phyloP scores from a whole-genome alignment of 1,140 invertebrate genomes.

The Cephus cinctus region DNA sequence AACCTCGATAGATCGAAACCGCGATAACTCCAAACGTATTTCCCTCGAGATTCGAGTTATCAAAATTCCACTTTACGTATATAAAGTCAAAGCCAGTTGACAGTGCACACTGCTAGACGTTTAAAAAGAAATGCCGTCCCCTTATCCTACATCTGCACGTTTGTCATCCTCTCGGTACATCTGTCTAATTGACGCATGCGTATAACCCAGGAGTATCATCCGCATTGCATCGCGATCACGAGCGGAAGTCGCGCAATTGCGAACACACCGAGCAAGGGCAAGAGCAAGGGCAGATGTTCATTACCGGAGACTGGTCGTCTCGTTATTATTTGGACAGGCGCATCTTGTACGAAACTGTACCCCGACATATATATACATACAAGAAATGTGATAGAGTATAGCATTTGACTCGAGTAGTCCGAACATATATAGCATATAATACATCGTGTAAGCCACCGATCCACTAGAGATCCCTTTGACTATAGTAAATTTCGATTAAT shows the following conservation, averaged over 20 bases:
- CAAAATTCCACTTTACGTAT: too few species aligned
- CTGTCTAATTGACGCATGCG: slow-evolving; percentile 29
- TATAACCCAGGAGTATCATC: too few species aligned
- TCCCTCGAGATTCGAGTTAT: neutral
- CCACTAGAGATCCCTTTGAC: too few species aligned
- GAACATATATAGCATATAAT: too few species aligned
- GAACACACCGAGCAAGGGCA: neutral
- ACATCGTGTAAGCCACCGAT: too few species aligned
- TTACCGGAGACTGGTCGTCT: neutral
- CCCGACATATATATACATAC: neutral
- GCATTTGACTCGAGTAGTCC: too few species aligned
- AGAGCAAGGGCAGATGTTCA: slow-evolving; percentile 8
- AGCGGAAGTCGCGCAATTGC: slow-evolving; percentile 6
- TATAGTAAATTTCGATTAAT: too few species aligned
- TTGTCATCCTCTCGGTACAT: slow-evolving; percentile 33
- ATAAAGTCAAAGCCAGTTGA: neutral
- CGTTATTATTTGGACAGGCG: neutral
- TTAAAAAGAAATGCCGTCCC: neutral
- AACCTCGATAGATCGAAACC: too few species aligned
- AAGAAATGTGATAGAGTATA: too few species aligned
- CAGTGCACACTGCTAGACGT: neutral
- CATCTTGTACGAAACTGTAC: neutral
- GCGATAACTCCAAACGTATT: too few species aligned
- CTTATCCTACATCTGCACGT: slow-evolving; percentile 23
- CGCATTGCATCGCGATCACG: neutral